Evolutionary conservation across 1,140 invertebrate genomes (phyloP).

Genomic region (Chrysopa pallens): DNA sequence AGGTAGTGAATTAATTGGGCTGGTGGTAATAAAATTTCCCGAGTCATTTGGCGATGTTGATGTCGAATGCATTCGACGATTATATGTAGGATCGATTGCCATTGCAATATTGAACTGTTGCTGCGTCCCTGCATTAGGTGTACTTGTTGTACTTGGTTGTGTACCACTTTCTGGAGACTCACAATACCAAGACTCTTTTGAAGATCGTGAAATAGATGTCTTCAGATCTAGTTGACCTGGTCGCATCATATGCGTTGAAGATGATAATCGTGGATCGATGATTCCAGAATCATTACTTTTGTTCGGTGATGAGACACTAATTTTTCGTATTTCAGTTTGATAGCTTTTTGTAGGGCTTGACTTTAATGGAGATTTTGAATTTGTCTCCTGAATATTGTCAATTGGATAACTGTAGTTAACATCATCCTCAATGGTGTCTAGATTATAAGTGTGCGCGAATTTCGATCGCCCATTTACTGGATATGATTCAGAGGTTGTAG

Average conservation of each 20-base stretch:
- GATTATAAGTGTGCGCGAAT: neutral
- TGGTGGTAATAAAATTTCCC: conserved; percentile 6
- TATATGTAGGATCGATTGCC: conserved; percentile 38
- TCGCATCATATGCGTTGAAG: conserved; percentile 8
- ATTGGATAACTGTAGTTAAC: conserved; percentile 20
- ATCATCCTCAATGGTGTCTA: conserved; percentile 13
- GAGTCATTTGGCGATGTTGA: conserved; percentile 4
- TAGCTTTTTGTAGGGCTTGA: neutral
- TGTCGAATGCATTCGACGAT: conserved; percentile 8
- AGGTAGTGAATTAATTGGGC: conserved; percentile 15
- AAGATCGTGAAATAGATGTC: conserved; percentile 3
- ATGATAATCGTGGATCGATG: neutral
- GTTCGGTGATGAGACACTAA: neutral
- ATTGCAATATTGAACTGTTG: conserved; percentile 31
- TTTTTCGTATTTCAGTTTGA: neutral
- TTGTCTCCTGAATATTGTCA: conserved; percentile 12
- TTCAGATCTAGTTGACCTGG: conserved; percentile 20
- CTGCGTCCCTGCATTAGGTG: conserved; percentile 4
- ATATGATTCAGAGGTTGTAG: too few relatives aligned
- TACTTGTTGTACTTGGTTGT: conserved; percentile 5
- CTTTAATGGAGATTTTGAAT: neutral
- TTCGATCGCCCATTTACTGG: neutral
- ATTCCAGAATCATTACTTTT: neutral
- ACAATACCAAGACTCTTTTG: conserved; percentile 13
- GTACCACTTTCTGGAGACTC: conserved; percentile 12